Base-by-base conservation (phyloP, 2,888 invertebrate genomes). In the Scotopteryx bipunctaria region DNA sequence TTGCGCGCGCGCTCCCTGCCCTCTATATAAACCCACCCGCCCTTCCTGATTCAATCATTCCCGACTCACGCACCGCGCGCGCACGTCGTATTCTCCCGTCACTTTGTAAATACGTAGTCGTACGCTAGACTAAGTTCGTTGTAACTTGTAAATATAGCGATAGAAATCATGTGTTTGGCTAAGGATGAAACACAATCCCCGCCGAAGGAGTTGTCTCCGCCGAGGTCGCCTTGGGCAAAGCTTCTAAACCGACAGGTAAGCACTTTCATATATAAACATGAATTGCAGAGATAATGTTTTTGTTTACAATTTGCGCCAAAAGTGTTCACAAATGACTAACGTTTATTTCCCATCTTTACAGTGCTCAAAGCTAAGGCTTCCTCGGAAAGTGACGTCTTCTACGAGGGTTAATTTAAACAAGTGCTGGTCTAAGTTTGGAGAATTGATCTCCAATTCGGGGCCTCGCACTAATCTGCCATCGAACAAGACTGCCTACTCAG, bases 381-480 rank as follows among this genome's bases (percentile, higher is more conserved):
- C 93, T 8, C 83, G 93, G 57, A 91, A 89, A 66, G 86, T 93
- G 70, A 83, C 92, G 36, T 81, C 83, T 63, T 91, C 92, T 21
- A 88, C 93, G 66, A 91, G 91, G 63, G 91, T 94, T 73, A 93
- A 94, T 76, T 85, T 94, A 59, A 93, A 93, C 81, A 89, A 91
- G 76, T 92, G 92, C 77, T 93, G 93, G 93, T 89, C 91, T 59
- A 91, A 91, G 73, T 91, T 94, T 59, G 93, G 93, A 66, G 91
- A 91, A 56, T 77, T 92, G 61, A 88, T 92, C 73, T 86, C 91
- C 64, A 86, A 91, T 62, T 69, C 86, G 21, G 75, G 82, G 51
- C 81, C 87, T 1, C 83, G 82, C 69, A 64, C 83, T 75, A 83
- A 87, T 80, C 86, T 89, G 75, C 86, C 86, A 82, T 85, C 84